Percentiles rank a stretch among this genome's conserved stretches.
These are phyloP conservation scores for Tillus elongatus DNA, from an alignment of 2,888 invertebrate genomes.

Conservation along the genomic window DNA sequence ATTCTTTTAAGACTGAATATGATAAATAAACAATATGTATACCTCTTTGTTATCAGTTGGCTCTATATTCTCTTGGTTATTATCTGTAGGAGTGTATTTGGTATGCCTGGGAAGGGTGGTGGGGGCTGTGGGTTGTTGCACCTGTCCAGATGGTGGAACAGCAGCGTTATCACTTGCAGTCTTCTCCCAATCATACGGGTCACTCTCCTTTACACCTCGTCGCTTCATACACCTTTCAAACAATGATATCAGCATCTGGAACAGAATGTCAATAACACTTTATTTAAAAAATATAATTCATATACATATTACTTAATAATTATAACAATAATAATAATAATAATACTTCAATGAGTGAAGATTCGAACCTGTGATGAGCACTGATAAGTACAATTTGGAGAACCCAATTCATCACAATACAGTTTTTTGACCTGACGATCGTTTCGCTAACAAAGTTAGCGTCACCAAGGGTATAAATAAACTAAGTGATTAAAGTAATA, in stretches of 20 bases:
- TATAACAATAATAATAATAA: too few relatives aligned
- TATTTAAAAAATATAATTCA: too few relatives aligned
- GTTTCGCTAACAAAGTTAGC: too few relatives aligned
- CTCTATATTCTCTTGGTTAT: constrained; percentile 62
- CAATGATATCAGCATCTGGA: constrained; percentile 69
- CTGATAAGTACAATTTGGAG: too few relatives aligned
- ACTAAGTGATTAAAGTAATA: too few relatives aligned
- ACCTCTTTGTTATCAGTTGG: constrained; percentile 54
- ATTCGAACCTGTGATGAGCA: too few relatives aligned
- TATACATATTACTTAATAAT: too few relatives aligned
- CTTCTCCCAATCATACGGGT: constrained; percentile 91
- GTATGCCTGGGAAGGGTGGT: constrained; percentile 36
- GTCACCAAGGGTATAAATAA: too few relatives aligned
- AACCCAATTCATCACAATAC: too few relatives aligned
- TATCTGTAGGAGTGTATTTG: constrained; percentile 45
- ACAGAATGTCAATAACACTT: constrained; percentile 13
- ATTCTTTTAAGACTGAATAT: too few relatives aligned
- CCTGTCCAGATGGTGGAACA: constrained; percentile 28
- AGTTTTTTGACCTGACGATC: too few relatives aligned
- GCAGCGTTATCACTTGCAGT: constrained; percentile 31
- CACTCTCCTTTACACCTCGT: constrained; percentile 78
- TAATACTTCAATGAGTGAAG: too few relatives aligned
- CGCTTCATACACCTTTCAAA: constrained; percentile 91
- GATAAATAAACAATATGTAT: constrained; percentile 25
- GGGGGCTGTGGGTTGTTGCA: constrained; percentile 29